Evolutionary conservation across 1,140 invertebrate species (phyloP), one percentile per base, ranked within the genome.

Genomic region (Nylanderia fulva): DNA sequence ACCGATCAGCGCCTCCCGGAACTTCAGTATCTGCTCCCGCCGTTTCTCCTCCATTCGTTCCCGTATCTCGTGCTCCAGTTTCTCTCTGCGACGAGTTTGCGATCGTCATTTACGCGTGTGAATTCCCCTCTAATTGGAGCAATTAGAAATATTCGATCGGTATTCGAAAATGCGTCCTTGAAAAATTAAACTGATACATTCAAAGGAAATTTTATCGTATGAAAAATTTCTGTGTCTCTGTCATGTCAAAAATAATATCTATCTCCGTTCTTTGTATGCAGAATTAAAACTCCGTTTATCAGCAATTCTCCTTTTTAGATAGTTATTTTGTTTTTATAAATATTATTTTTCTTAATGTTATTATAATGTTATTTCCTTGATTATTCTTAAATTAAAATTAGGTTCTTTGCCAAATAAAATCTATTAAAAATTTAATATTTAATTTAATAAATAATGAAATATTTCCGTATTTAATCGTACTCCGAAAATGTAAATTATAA

Each of bases 21-120:
- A 93, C 69, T 95, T 95, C 15, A 95, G 93, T 84, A 96, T 96
- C 63, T 96, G 93, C 86, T 95, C 94, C 18, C 95, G 92, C 27
- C 95, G 94, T 66, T 95, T 95, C 82, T 97, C 96, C 27, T 96
- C 96, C 63, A 96, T 88, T 64, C 93, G 93, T 56, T 95, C 94
- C n/a, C 94, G 94, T 71, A 96, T 95, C 86, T 97, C 96, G 58
- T 95, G 92, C 92, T 97, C 96, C 82, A 97, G 94, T 88, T 95
- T 96, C 89, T 96, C 95, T 63, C 96, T 96, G 39, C 24, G 92
- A 91, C 54, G 84, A 72, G 39, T 87, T 39, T 39, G 58, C 74
- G 42, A 56, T 80, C 29, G 42, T 42, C 29, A 61, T 66, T 85
- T 82, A 80, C 21, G 36, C 36, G 29, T 9, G 13, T 33, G 8